phyloP scores from a whole-genome alignment of 2,797 vertebrate species.

The Oceanodroma leucorhoa region DNA sequence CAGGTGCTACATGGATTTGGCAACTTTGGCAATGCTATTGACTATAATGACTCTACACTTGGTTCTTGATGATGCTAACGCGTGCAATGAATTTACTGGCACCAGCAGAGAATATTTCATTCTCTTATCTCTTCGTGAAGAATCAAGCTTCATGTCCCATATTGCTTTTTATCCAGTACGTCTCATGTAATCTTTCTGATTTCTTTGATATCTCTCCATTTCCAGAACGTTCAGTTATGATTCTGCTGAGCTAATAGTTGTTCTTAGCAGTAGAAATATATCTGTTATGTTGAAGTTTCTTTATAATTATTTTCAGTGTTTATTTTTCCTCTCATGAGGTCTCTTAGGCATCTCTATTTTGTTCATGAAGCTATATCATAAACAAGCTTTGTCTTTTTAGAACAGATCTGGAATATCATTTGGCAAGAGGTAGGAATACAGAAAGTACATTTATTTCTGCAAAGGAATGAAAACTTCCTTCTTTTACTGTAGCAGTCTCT shows the following conservation, averaged over 20 bases:
- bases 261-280: background rate
- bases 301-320: background rate
- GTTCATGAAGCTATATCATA: background rate
- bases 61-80: background rate
- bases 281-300: background rate
- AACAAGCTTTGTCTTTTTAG: background rate
- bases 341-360: background rate
- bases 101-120: constrained; percentile 7
- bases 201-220: background rate
- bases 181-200: background rate
- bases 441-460: background rate
- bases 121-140: background rate
- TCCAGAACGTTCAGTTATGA: background rate
- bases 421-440: background rate
- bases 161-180: background rate
- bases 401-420: background rate
- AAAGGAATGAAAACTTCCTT: background rate
- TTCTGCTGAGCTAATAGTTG: background rate
- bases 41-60: constrained; percentile 15
- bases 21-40: constrained; percentile 4
- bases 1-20: constrained; percentile 24
- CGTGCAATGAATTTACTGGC: background rate
- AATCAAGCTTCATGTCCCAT: background rate
- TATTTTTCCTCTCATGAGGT: background rate
- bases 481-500: background rate